Base-by-base conservation (phyloP, 2,888 invertebrate species). In the Loripinus fragilis region DNA sequence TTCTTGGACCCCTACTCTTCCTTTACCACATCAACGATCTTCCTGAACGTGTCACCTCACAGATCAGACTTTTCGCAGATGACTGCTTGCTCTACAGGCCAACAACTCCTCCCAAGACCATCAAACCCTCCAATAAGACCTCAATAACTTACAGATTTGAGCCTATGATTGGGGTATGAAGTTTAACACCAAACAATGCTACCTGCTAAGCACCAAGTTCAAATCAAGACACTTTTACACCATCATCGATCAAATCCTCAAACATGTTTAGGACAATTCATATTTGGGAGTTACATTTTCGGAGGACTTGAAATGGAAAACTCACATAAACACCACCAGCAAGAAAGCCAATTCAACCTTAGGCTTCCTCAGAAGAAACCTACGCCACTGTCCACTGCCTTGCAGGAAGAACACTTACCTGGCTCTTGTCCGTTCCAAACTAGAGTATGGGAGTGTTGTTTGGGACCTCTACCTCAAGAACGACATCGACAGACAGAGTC, bases 381-480 rank as follows among this genome's bases (percentile, higher is more conserved):
- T 66, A 10, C 15, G n/a, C 30, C 35, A 66, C 35, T 66, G 38
- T 33, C 48, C 48, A 5, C 2, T 77, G 74, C 66, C 23, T 70
- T n/a, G n/a, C n/a, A n/a, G n/a, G n/a, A n/a, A n/a, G n/a, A n/a
- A n/a, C n/a, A n/a, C n/a, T n/a, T n/a, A n/a, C n/a, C n/a, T n/a
- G n/a, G n/a, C n/a, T n/a, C n/a, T n/a, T n/a, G n/a, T n/a, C n/a
- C 23, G 52, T 69, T 0, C 67, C 78, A 0, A 41, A 70, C 17
- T 76, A 82, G 10, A 77, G 69, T 10, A 12, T 84, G 42, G 74
- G 81, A 10, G 15, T n/a, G 52, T 71, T 1, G 30, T 80, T 10
- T 85, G 81, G 81, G 78, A 81, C 52, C 77, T 77, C 5, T 76
- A 76, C 64, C 41, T 48, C 3, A 42, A 76, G n/a, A 68, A 68